These are phyloP conservation scores for Botia almorhae DNA, from an alignment of 2,797 vertebrate genomes.

Conservation along the genomic window DNA sequence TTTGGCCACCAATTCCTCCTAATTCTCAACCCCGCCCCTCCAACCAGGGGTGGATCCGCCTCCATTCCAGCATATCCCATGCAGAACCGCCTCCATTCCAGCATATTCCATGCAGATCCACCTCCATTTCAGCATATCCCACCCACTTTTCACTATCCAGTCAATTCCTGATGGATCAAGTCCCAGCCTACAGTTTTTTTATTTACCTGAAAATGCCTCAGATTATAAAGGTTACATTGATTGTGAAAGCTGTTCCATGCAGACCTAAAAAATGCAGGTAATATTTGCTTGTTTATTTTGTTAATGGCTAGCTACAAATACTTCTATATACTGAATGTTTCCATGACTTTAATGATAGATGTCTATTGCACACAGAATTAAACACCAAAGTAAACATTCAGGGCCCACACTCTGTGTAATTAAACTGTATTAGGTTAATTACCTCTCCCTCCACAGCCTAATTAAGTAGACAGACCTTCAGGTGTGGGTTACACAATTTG, in stretches of 20 bases:
- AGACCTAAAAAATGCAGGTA: not conserved
- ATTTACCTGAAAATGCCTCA: not conserved
- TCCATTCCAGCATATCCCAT: too few relatives aligned
- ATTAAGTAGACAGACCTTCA: conserved; percentile 69
- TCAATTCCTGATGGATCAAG: not conserved
- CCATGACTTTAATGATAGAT: not conserved
- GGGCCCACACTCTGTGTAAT: conserved; percentile 71
- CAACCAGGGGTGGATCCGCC: not conserved
- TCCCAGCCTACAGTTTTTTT: not conserved
- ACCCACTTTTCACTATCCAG: too few relatives aligned
- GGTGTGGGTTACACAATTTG: conserved; percentile 66
- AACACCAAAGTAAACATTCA: conserved; percentile 62
- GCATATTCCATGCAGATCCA: too few relatives aligned
- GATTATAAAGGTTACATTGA: not conserved
- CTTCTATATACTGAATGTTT: not conserved
- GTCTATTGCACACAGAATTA: conserved; percentile 65
- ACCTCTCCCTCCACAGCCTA: conserved; percentile 65
- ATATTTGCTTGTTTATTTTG: conserved; percentile 2
- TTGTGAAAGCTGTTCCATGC: not conserved
- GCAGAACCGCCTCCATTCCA: too few relatives aligned
- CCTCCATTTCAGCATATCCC: too few relatives aligned
- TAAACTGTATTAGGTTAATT: conserved; percentile 75
- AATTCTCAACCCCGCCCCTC: not conserved
- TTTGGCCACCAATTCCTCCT: not conserved
- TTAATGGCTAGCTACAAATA: not conserved